These are phyloP conservation scores for Drosophila oshimai DNA, from an alignment of 1,140 invertebrate genomes.

Conservation along the genomic window DNA sequence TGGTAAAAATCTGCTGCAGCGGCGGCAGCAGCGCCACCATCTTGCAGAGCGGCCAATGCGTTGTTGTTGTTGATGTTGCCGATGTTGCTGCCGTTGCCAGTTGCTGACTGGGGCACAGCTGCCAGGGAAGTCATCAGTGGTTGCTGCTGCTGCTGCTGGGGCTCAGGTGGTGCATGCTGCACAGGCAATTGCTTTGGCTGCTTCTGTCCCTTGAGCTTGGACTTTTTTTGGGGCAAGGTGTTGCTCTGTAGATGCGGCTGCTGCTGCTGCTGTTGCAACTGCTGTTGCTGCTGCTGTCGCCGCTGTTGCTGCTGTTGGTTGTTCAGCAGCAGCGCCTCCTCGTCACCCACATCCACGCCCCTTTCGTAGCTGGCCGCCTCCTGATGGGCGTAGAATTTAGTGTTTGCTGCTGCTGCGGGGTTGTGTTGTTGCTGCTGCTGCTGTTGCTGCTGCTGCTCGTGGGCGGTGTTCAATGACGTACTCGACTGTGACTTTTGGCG, in stretches of 20 bases:
- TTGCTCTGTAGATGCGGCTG: conserved; percentile 49
- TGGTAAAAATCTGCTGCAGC: conserved; percentile 69
- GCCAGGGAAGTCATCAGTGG: conserved; percentile 77
- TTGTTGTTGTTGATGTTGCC: conserved; percentile 51
- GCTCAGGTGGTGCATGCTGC: conserved; percentile 18
- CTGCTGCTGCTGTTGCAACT: conserved; percentile 32
- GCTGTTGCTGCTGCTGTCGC: conserved; percentile 31
- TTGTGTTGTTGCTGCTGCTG: conserved; percentile 45
- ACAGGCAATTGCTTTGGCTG: conserved; percentile 75
- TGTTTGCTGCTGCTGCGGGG: conserved; percentile 36
- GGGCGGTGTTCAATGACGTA: conserved; percentile 72
- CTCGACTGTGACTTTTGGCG: conserved; percentile 78
- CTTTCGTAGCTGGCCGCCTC: conserved; percentile 65
- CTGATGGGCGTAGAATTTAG: conserved; percentile 69
- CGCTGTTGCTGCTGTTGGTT: conserved; percentile 50
- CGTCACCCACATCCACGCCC: conserved; percentile 77
- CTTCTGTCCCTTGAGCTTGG: conserved; percentile 76
- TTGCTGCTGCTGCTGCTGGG: conserved; percentile 16
- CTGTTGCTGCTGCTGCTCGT: conserved; percentile 56
- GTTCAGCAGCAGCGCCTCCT: conserved; percentile 64
- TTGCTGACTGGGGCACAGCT: conserved; percentile 45
- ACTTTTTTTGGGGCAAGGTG: conserved; percentile 74
- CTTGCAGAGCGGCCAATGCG: conserved; percentile 67
- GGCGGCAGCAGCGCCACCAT: conserved; percentile 67
- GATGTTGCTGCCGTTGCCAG: conserved; percentile 30